phyloP scores from a whole-genome alignment of 2,113 vertebrate genomes.

The Raja brachyura region DNA sequence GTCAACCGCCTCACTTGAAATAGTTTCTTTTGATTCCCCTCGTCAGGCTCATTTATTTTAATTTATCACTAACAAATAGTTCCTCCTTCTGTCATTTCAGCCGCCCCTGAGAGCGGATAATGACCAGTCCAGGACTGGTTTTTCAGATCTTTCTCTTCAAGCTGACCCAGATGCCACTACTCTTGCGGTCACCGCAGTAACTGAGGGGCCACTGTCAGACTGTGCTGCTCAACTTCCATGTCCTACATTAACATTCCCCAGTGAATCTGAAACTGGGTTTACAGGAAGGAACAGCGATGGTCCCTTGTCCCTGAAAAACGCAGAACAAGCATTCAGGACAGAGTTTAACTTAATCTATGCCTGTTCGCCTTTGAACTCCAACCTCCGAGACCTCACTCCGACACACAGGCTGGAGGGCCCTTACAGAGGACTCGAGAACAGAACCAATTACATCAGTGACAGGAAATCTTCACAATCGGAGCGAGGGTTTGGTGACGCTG shows the following conservation, averaged over 20 bases:
- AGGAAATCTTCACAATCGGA: conserved; percentile 74
- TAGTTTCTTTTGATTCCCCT: background rate
- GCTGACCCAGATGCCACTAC: conserved; percentile 68
- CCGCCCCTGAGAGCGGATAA: conserved; percentile 75
- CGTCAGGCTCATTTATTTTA: background rate
- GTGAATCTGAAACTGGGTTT: conserved; percentile 58
- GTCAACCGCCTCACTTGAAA: background rate
- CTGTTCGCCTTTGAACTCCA: conserved; percentile 93
- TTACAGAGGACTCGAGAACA: conserved; percentile 53
- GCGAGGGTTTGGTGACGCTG: conserved; percentile 49
- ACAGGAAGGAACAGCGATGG: conserved; percentile 61
- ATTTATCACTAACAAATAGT: conserved; percentile 19
- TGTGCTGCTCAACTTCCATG: conserved; percentile 60
- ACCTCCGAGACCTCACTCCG: conserved; percentile 55
- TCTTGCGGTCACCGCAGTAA: conserved; percentile 58
- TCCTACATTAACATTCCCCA: conserved; percentile 49
- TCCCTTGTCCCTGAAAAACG: conserved; percentile 61
- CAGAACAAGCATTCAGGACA: conserved; percentile 92
- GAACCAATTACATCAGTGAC: conserved; percentile 56
- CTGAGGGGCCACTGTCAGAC: conserved; percentile 47
- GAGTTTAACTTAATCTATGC: conserved; percentile 99
- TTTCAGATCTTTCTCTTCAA: conserved; percentile 68
- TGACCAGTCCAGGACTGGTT: conserved; percentile 66
- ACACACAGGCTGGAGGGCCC: conserved; percentile 60
- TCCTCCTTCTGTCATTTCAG: conserved; percentile 51